A percentile compares a stretch with the other conserved stretches of the same genome.
phyloP scores from a whole-genome alignment of 2,888 invertebrate genomes.

The Noctua janthina region DNA sequence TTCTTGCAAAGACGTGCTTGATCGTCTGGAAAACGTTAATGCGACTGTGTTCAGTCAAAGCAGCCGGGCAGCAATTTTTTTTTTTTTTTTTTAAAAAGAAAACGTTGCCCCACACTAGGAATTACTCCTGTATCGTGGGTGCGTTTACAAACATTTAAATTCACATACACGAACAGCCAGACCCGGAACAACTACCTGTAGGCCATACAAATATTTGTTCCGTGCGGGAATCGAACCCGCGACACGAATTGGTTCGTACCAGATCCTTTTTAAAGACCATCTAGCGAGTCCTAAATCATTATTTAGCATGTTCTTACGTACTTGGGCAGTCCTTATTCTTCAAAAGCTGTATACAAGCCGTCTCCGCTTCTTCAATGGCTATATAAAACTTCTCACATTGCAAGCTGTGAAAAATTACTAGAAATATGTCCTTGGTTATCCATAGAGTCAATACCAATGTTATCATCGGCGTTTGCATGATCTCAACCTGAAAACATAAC shows the following conservation, averaged over 20 bases:
- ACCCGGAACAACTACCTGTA: too few relatives aligned
- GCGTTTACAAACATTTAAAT: too few relatives aligned
- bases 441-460: neutral
- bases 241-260: too few relatives aligned
- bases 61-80: too few relatives aligned
- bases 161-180: too few relatives aligned
- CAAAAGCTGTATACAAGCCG: neutral
- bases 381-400: conserved; percentile 1
- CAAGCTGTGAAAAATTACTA: neutral
- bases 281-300: too few relatives aligned
- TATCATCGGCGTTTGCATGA: neutral
- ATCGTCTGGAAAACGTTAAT: neutral
- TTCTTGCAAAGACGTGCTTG: conserved; percentile 19
- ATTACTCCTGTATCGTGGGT: too few relatives aligned
- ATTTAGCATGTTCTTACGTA: neutral
- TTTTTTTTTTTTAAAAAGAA: too few relatives aligned
- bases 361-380: neutral
- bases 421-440: neutral
- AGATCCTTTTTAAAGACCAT: neutral
- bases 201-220: too few relatives aligned
- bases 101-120: too few relatives aligned
- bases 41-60: too few relatives aligned
- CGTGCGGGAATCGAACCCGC: too few relatives aligned
- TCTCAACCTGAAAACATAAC: neutral
- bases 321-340: neutral